Conservation (phyloP, 2,797 vertebrate species). For the Vultur gryphus region DNA sequence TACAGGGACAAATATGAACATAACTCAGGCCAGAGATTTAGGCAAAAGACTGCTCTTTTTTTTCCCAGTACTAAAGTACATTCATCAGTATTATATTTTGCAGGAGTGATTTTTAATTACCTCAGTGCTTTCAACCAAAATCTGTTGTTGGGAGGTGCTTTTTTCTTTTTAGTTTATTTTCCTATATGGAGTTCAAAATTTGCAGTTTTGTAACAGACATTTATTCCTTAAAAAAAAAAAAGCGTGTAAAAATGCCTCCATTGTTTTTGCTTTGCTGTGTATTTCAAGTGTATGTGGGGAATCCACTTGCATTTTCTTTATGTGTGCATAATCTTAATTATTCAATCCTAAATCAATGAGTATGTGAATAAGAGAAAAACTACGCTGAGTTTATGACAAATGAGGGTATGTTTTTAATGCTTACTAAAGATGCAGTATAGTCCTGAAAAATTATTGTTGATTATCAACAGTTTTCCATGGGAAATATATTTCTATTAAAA, state of each 20-base stretch:
- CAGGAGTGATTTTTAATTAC: background rate
- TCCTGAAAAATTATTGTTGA: background rate
- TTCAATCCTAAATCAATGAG: background rate
- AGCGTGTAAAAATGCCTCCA: fast-evolving
- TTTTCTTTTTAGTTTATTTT: background rate
- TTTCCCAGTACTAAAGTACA: background rate
- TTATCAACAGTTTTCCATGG: background rate
- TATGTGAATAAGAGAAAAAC: background rate
- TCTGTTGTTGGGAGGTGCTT: background rate
- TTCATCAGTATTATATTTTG: background rate
- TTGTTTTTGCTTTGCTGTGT: background rate
- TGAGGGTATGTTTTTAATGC: background rate
- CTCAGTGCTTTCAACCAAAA: background rate
- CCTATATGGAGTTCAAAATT: background rate
- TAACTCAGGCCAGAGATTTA: background rate
- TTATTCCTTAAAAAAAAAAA: background rate
- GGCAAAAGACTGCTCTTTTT: background rate
- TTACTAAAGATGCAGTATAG: background rate
- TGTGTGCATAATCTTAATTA: background rate
- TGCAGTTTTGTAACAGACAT: background rate
- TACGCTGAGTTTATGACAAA: background rate
- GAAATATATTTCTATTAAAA: background rate
- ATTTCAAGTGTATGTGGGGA: background rate
- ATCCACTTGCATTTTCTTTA: background rate
- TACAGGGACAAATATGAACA: background rate